Evolutionary conservation across 2,888 invertebrate species (phyloP).

Genomic region (Zygogramma bicolorata): DNA sequence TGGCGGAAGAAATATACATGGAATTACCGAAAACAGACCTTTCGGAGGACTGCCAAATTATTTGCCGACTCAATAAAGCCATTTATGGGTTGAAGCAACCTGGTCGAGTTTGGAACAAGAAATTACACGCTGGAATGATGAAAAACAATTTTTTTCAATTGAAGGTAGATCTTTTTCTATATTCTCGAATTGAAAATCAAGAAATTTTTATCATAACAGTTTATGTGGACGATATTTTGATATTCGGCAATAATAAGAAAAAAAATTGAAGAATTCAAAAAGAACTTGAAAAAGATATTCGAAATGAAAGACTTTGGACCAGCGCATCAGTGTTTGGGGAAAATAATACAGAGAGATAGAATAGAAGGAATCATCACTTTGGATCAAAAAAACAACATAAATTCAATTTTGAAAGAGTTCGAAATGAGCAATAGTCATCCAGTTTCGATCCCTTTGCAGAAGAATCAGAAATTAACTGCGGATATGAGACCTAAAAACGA

Average conservation of each 20-base stretch:
- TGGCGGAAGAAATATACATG: conserved; percentile 6
- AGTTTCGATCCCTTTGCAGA: conserved; percentile 21
- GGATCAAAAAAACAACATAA: conserved; percentile 18
- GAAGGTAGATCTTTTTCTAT: neutral
- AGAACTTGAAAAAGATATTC: conserved; percentile 15
- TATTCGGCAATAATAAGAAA: neutral
- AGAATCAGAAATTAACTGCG: conserved; percentile 7
- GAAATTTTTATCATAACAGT: conserved; percentile 4
- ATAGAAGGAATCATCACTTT: conserved; percentile 15
- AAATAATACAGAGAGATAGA: conserved; percentile 24
- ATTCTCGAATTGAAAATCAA: conserved; percentile 1
- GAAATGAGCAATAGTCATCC: conserved; percentile 14
- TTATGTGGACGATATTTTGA: conserved; percentile 2
- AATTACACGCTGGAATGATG: neutral
- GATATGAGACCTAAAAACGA: neutral
- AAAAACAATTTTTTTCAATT: neutral
- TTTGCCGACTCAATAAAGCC: too few species aligned
- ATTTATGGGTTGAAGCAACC: too few species aligned
- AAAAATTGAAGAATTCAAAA: conserved; percentile 2
- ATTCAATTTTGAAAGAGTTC: conserved; percentile 17
- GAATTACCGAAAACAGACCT: neutral
- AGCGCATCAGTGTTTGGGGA: conserved; percentile 21
- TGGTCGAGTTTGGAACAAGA: conserved; percentile 8
- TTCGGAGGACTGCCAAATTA: neutral
- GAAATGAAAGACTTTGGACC: conserved; percentile 29